A percentile compares a stretch with the other conserved stretches of the same genome.
phyloP scores from a whole-genome alignment of 2,113 vertebrate species.

The Onychostoma macrolepis region DNA sequence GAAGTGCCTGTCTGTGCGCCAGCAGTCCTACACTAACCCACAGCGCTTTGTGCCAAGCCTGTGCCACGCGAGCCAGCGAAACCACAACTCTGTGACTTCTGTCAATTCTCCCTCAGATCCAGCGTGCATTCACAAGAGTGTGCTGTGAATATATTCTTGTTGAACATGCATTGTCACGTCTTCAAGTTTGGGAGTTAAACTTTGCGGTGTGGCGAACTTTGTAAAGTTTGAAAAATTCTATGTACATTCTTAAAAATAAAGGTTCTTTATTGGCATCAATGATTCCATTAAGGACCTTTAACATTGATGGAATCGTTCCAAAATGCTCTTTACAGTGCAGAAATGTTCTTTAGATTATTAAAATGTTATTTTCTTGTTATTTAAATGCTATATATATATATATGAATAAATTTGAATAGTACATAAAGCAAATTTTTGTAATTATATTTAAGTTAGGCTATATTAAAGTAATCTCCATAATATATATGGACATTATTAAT shows the following conservation, averaged over 20 bases:
- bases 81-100: background rate
- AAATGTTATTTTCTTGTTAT: too few relatives aligned
- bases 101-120: background rate
- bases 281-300: background rate
- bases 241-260: background rate
- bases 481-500: background rate
- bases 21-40: constrained; percentile 21
- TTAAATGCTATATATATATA: too few relatives aligned
- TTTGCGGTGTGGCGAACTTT: background rate
- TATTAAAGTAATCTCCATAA: too few relatives aligned
- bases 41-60: background rate
- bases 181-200: background rate
- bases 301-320: background rate
- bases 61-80: background rate
- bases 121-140: background rate
- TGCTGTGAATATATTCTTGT: background rate
- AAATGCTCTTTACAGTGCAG: background rate
- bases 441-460: background rate
- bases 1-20: constrained; percentile 6
- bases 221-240: background rate
- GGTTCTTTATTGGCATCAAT: background rate
- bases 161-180: background rate
- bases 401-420: background rate
- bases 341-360: background rate
- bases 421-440: background rate